Base-by-base conservation (phyloP, 2,888 invertebrate species). In the Aphrophora alni region DNA sequence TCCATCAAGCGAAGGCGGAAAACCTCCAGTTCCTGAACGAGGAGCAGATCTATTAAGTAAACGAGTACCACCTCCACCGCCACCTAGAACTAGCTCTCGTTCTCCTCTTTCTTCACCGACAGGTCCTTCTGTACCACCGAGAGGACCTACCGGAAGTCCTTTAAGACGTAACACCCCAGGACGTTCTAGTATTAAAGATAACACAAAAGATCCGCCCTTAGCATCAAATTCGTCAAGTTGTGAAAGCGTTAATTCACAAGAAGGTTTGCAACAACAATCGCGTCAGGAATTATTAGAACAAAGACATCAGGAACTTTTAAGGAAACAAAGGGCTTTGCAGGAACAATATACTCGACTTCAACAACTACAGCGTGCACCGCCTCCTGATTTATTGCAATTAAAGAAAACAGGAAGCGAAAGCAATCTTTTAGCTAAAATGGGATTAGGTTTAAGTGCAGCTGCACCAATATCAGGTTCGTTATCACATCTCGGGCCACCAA, bases 391-490 rank as follows among this genome's bases (percentile, higher is more conserved):
- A 72, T 77, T 86, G 84, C 88, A 90, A 82, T 89, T 96, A 69
- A 96, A 97, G 88, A 96, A 96, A 87, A 95, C 96, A 12, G 96
- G 96, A 81, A 96, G 95, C 86, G 97, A 97, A 88, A 95, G 95
- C 71, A 96, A 97, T 87, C 89, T 97, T 59, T 89, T 96, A 79
- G 93, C 94, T 76, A 96, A 96, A 87, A 93, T 95, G 93, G 95
- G 94, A 69, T 89, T 95, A 26, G 93, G 93, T 83, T 87, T 93
- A 86, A 85, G 86, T 21, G 88, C 89, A 75, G 87, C 89, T 0
- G 87, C 90, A 21, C 88, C 90, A 12, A 90, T 90, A 82, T 92
- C 92, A 0, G 92, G 92, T 0, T 92, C 92, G 0, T 88, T 93
- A 38, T 92, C 92, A 10, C 92, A 92, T 86, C 89, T 95, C 44